Evolutionary conservation across 2,888 invertebrate species (phyloP).

Genomic region (Selenia dentaria): DNA sequence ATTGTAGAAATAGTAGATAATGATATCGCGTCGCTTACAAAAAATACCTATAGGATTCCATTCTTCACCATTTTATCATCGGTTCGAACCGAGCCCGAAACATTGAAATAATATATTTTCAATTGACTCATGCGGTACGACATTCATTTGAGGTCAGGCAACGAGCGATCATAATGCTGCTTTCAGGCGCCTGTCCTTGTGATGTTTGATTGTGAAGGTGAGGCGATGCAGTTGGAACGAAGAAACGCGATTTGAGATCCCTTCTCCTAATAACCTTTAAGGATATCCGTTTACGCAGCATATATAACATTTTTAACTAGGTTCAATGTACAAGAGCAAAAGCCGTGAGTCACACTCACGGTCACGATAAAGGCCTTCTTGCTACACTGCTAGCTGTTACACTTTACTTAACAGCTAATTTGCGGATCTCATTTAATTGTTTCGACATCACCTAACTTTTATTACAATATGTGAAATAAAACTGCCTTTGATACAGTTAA

Average conservation of each 20-base stretch:
- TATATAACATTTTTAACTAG: constrained; percentile 25
- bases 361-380: constrained; percentile 19
- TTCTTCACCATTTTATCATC: constrained; percentile 3
- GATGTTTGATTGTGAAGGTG: constrained; percentile 54
- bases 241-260: constrained; percentile 35
- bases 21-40: background rate
- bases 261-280: constrained; percentile 44
- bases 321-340: constrained; percentile 20
- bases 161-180: constrained; percentile 40
- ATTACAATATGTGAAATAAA: constrained; percentile 1
- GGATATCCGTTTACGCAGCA: constrained; percentile 32
- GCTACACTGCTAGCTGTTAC: constrained; percentile 2
- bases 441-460: constrained; percentile 1
- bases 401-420: constrained; percentile 12
- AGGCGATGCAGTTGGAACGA: constrained; percentile 36
- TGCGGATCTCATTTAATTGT: constrained; percentile 2
- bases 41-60: background rate
- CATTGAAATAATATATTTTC: constrained; percentile 14
- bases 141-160: constrained; percentile 48
- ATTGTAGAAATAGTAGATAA: background rate
- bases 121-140: constrained; percentile 20
- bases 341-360: constrained; percentile 19
- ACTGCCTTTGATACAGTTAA: no score
- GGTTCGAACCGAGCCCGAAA: constrained; percentile 2
- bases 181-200: constrained; percentile 53